A percentile compares a stretch with the other conserved stretches of the same genome.
These are phyloP conservation scores for Ptilonorhynchus violaceus DNA, from an alignment of 2,113 vertebrate species.

Conservation along the genomic window DNA sequence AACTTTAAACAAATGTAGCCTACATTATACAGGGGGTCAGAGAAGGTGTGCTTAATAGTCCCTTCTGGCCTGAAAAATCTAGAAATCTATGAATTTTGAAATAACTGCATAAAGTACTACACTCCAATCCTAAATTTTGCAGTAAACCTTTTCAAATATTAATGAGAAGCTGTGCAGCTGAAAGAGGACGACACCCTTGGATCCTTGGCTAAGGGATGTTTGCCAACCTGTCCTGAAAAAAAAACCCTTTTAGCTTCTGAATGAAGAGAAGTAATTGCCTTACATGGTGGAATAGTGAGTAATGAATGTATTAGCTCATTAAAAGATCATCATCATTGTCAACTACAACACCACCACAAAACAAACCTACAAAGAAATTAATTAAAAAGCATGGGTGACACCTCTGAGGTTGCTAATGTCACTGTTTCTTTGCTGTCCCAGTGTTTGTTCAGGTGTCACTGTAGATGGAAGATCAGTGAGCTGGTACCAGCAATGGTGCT, in stretches of 20 bases:
- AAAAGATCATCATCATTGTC: background rate
- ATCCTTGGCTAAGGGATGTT: background rate
- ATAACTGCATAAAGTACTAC: conserved; percentile 8
- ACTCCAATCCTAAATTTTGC: background rate
- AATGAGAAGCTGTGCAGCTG: conserved; percentile 6
- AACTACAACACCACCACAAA: background rate
- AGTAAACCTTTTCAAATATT: conserved; percentile 44
- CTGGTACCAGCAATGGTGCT: background rate
- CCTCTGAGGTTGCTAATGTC: background rate
- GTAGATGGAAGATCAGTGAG: background rate
- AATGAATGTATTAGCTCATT: background rate
- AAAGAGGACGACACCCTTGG: background rate
- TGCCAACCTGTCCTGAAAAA: background rate
- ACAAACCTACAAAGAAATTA: background rate
- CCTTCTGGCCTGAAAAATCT: background rate
- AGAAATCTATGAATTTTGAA: conserved; percentile 48
- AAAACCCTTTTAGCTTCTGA: background rate
- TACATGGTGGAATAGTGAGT: background rate
- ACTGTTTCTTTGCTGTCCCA: background rate
- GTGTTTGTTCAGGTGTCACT: background rate
- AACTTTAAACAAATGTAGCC: conserved; percentile 49
- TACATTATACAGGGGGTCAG: background rate
- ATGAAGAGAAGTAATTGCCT: background rate
- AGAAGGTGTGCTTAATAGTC: background rate
- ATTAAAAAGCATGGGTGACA: background rate